phyloP scores from a whole-genome alignment of 2,113 vertebrate species.

The Eolophus roseicapilla region DNA sequence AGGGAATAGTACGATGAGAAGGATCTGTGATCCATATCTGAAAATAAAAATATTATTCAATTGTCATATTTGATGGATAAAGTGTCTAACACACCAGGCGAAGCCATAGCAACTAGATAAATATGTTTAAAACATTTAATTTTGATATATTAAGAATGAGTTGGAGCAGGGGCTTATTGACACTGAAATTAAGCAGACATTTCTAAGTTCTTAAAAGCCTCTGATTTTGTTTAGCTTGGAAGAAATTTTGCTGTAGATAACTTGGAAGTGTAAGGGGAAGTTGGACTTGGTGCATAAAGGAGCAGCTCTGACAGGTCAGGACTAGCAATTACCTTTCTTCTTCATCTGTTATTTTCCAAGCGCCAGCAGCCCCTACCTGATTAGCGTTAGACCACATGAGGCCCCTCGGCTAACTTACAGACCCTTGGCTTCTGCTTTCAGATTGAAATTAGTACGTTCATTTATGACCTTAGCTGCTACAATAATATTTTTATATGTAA shows the following conservation, averaged over 20 bases:
- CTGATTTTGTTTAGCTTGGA: slow-evolving; percentile 65
- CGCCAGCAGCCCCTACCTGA: slow-evolving; percentile 8
- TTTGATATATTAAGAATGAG: slow-evolving; percentile 46
- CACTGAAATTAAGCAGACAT: slow-evolving; percentile 32
- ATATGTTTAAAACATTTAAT: slow-evolving; percentile 53
- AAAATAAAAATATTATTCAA: slow-evolving; percentile 72
- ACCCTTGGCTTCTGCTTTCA: not conserved
- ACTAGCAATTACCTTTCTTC: slow-evolving; percentile 28
- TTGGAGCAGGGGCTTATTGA: slow-evolving; percentile 8
- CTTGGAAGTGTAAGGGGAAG: slow-evolving; percentile 41
- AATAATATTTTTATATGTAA: not conserved
- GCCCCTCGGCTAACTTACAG: not conserved
- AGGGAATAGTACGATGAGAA: slow-evolving; percentile 36
- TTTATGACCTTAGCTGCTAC: slow-evolving; percentile 26
- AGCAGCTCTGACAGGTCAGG: not conserved
- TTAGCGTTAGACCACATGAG: not conserved
- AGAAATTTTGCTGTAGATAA: slow-evolving; percentile 21
- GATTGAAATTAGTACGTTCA: not conserved
- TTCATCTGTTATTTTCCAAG: slow-evolving; percentile 21
- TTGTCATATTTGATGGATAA: slow-evolving; percentile 67
- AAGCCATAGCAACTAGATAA: slow-evolving; percentile 67
- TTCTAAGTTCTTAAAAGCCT: slow-evolving; percentile 55
- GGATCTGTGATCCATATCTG: slow-evolving; percentile 61
- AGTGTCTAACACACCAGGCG: slow-evolving; percentile 26
- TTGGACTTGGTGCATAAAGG: not conserved